Conservation (phyloP, 2,888 invertebrate species). For the Ganaspis brasiliensis region DNA sequence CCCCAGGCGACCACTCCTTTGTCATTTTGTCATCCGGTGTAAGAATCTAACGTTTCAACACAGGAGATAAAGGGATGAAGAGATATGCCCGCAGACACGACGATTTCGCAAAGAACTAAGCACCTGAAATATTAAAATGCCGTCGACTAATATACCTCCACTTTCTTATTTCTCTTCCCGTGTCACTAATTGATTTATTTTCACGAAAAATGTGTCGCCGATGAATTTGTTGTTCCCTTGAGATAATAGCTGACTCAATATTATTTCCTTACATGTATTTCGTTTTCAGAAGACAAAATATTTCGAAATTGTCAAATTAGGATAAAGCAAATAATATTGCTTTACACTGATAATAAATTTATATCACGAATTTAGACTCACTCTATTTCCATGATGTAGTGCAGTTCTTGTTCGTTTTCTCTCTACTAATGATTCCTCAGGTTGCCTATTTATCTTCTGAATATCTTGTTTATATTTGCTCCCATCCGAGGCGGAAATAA, state of each 20-base stretch:
- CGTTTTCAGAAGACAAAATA: too few relatives aligned
- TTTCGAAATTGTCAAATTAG: background rate
- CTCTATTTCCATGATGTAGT: slow-evolving; percentile 19
- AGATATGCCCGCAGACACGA: slow-evolving; percentile 5
- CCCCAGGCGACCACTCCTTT: slow-evolving; percentile 77
- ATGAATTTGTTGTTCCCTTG: background rate
- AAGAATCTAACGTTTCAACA: slow-evolving; percentile 57
- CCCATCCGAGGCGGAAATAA: slow-evolving; percentile 15
- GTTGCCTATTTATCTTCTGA: slow-evolving; percentile 26
- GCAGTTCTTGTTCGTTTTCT: slow-evolving; percentile 5
- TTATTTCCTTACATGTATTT: too few relatives aligned
- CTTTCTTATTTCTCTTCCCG: background rate
- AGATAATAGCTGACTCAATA: background rate
- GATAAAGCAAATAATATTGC: slow-evolving; percentile 2
- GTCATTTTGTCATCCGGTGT: slow-evolving; percentile 78
- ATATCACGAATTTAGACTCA: background rate
- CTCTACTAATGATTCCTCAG: slow-evolving; percentile 24
- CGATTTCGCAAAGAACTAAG: slow-evolving; percentile 58
- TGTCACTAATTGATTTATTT: slow-evolving; percentile 5
- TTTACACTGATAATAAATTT: slow-evolving; percentile 7
- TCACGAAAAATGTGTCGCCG: background rate
- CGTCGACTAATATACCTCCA: background rate
- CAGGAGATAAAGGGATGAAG: slow-evolving; percentile 46
- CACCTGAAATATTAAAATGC: slow-evolving; percentile 65
- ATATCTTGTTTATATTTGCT: slow-evolving; percentile 29